Percentiles rank a stretch among this genome's conserved stretches.
phyloP scores from a whole-genome alignment of 2,888 invertebrate species.

The Caenorhabditis macrosperma region DNA sequence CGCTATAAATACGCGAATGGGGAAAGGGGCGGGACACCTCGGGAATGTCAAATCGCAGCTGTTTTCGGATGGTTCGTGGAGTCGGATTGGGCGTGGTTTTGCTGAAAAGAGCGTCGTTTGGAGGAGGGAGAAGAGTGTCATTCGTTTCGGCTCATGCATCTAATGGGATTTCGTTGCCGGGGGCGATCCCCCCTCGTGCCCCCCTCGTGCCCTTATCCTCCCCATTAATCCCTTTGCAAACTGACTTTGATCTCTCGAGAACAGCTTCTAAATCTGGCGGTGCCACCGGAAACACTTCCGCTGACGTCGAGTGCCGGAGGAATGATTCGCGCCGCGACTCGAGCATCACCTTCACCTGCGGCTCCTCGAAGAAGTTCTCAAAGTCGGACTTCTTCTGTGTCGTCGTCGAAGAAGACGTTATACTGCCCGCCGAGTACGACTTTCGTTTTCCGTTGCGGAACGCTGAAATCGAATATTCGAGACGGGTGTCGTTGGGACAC shows the following conservation, averaged over 20 bases:
- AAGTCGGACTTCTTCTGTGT: conserved; percentile 54
- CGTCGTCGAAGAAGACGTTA: conserved; percentile 35
- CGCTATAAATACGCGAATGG: no score
- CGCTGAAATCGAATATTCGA: conserved; percentile 15
- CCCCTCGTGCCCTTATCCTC: neutral
- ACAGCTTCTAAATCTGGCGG: conserved; percentile 62
- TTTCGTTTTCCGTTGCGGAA: conserved; percentile 57
- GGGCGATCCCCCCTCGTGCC: neutral
- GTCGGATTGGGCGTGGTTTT: conserved; percentile 52
- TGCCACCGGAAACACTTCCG: conserved; percentile 56
- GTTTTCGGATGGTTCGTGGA: conserved; percentile 57
- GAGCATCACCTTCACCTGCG: conserved; percentile 57
- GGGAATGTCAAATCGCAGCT: conserved; percentile 70
- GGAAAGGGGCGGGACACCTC: conserved; percentile 62
- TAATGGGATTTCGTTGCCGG: conserved; percentile 7
- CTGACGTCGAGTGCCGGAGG: conserved; percentile 32
- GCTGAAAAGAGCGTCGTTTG: conserved; percentile 21
- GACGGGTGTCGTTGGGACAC: neutral
- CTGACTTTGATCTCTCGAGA: conserved; percentile 46
- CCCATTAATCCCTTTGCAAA: conserved; percentile 4
- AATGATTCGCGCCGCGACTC: conserved; percentile 57
- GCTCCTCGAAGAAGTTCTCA: conserved; percentile 67
- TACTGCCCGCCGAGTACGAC: conserved; percentile 58
- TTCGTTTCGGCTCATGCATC: neutral
- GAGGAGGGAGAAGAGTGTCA: neutral